Evolutionary conservation across 2,888 invertebrate genomes (phyloP).

Genomic region (Deroplatys truncata): DNA sequence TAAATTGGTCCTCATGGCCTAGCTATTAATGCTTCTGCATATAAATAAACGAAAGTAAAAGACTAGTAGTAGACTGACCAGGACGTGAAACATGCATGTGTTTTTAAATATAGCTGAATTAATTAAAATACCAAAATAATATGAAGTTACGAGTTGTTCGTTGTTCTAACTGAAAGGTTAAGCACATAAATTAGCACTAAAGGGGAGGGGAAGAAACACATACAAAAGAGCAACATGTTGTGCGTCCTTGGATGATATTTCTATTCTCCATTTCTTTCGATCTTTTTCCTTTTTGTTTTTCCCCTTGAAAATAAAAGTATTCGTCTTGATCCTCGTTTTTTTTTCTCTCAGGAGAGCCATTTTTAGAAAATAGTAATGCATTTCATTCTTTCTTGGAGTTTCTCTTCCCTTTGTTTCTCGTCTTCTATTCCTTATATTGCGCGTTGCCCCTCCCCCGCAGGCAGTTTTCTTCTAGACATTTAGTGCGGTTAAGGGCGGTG

Average conservation of each 20-base stretch:
- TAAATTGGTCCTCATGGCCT: no score
- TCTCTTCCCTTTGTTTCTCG: not conserved
- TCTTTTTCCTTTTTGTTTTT: not conserved
- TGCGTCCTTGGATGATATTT: not conserved
- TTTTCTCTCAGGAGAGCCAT: constrained; percentile 12
- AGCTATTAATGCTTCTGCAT: no score
- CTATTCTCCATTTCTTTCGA: not conserved
- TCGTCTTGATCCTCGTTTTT: constrained; percentile 14
- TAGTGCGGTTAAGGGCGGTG: constrained; percentile 25
- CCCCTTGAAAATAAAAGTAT: not conserved
- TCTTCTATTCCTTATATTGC: constrained; percentile 10
- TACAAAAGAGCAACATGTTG: not conserved
- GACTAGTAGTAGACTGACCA: no score
- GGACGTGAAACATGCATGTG: no score
- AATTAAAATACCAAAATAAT: no score
- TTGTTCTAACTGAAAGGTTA: no score
- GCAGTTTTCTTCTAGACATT: constrained; percentile 24
- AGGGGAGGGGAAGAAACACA: no score
- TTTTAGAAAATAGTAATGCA: constrained; percentile 23
- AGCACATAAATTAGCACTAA: not conserved
- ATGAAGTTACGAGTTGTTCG: no score
- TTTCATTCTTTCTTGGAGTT: constrained; percentile 14
- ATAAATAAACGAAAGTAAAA: no score
- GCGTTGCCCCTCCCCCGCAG: not conserved
- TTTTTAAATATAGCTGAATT: no score